These are phyloP conservation scores for Drosophila acutilabella DNA, from an alignment of 2,888 invertebrate genomes.

Conservation along the genomic window DNA sequence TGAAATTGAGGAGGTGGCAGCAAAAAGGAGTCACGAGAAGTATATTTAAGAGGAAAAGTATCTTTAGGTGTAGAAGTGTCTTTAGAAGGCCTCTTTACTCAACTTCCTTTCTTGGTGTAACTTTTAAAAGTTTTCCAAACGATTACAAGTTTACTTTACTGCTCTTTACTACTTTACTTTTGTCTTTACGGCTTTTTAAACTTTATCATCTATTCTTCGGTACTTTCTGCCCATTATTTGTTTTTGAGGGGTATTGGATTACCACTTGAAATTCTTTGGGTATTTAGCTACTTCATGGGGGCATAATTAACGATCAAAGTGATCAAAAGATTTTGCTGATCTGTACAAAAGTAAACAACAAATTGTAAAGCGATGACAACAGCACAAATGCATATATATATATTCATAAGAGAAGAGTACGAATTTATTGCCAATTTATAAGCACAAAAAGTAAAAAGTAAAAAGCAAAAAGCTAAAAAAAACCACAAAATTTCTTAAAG, in stretches of 20 bases:
- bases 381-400: background rate
- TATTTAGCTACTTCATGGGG: background rate
- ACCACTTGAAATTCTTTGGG: background rate
- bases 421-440: constrained; percentile 55
- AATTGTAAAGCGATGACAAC: constrained; percentile 30
- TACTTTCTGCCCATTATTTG: background rate
- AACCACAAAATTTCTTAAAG: constrained; percentile 33
- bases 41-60: background rate
- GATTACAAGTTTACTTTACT: background rate
- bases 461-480: constrained; percentile 21
- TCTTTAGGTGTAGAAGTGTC: background rate
- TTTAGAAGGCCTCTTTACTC: no score
- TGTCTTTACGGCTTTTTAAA: background rate
- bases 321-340: constrained; percentile 30
- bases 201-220: background rate
- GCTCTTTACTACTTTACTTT: background rate
- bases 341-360: constrained; percentile 9
- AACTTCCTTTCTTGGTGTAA: background rate
- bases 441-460: constrained; percentile 31
- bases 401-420: constrained; percentile 7
- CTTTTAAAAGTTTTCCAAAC: background rate
- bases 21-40: background rate
- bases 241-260: background rate
- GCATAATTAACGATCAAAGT: constrained; percentile 7
- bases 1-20: background rate